Evolutionary conservation across 2,888 invertebrate species (phyloP).

Genomic region (Melolontha melolontha): DNA sequence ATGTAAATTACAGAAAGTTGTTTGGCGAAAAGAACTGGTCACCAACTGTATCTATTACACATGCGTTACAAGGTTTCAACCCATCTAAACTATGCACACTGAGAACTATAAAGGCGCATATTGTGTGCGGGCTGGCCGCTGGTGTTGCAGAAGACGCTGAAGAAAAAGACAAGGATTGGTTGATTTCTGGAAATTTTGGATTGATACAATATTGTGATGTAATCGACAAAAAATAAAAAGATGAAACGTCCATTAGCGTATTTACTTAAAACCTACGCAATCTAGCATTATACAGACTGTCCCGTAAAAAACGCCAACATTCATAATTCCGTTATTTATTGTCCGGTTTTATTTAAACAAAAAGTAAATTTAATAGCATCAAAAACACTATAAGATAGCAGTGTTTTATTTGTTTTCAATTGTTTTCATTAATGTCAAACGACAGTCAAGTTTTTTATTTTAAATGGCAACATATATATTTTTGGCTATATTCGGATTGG

Average conservation of each 20-base stretch:
- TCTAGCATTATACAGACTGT: background rate
- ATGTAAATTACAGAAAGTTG: conserved; percentile 95
- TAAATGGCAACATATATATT: too few relatives aligned
- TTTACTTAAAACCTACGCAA: background rate
- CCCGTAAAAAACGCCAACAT: too few relatives aligned
- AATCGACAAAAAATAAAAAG: conserved; percentile 11
- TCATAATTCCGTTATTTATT: too few relatives aligned
- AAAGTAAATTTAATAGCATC: too few relatives aligned
- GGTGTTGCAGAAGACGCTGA: conserved; percentile 72
- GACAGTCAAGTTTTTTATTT: too few relatives aligned
- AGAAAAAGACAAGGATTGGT: conserved; percentile 78
- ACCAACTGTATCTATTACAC: conserved; percentile 73
- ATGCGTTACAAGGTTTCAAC: conserved; percentile 79
- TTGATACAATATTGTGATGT: conserved; percentile 72
- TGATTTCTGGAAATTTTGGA: conserved; percentile 87
- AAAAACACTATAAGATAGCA: too few relatives aligned
- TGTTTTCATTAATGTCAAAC: too few relatives aligned
- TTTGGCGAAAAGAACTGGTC: conserved; percentile 89
- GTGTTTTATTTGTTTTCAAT: too few relatives aligned
- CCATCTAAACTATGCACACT: conserved; percentile 86
- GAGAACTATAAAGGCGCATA: conserved; percentile 91
- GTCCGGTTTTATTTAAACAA: too few relatives aligned
- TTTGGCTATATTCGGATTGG: too few relatives aligned
- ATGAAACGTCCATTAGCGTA: too few relatives aligned
- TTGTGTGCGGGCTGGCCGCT: conserved; percentile 80